Conservation (phyloP, 2,888 invertebrate species). For the Philereme vetulata region DNA sequence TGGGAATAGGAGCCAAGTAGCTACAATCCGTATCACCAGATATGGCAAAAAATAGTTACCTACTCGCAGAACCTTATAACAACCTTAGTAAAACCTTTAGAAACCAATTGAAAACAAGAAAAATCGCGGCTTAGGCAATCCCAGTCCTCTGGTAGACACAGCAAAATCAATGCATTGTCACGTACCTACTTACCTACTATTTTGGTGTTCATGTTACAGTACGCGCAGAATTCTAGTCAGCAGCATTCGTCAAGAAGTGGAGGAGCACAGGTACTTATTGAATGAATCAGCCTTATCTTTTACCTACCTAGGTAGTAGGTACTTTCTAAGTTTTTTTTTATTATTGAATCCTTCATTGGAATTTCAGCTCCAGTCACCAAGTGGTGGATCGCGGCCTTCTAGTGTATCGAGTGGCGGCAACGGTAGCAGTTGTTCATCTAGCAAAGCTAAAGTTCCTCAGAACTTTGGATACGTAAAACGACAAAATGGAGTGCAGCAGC, state of each 20-base stretch:
- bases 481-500: conserved; percentile 85
- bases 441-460: conserved; percentile 90
- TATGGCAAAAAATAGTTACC: too few relatives aligned
- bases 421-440: conserved; percentile 80
- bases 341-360: conserved; percentile 8
- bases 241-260: conserved; percentile 67
- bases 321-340: too few relatives aligned
- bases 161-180: too few relatives aligned
- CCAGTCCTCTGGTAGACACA: too few relatives aligned
- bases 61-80: too few relatives aligned
- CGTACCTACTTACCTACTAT: background rate
- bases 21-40: too few relatives aligned
- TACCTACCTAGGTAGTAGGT: background rate
- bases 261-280: conserved; percentile 66
- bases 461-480: conserved; percentile 94
- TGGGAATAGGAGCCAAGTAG: too few relatives aligned
- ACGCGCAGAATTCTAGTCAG: conserved; percentile 66
- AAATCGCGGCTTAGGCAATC: too few relatives aligned
- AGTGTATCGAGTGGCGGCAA: conserved; percentile 81
- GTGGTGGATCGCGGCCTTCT: conserved; percentile 75
- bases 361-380: conserved; percentile 78
- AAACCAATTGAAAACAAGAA: too few relatives aligned
- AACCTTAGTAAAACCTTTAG: too few relatives aligned
- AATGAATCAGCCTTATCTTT: background rate
- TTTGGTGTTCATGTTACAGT: conserved; percentile 54